phyloP scores from a whole-genome alignment of 2,797 vertebrate genomes.

The Crax fasciolata region DNA sequence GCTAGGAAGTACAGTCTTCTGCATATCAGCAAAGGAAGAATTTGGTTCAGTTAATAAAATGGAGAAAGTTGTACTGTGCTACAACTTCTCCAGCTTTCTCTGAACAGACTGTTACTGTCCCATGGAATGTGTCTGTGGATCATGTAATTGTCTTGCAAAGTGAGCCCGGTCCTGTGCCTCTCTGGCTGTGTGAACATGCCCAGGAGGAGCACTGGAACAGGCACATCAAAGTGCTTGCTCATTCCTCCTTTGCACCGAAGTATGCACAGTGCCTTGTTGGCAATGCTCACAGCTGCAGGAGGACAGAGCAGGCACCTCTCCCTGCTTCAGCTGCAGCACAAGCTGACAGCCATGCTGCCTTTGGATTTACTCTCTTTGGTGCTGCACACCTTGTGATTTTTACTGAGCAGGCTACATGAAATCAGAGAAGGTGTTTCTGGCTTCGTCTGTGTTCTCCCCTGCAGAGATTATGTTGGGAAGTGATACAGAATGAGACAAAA shows the following conservation, averaged over 20 bases:
- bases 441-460: neutral
- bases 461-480: rapidly evolving
- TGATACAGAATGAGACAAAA: rapidly evolving
- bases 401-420: neutral
- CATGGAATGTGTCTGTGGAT: neutral
- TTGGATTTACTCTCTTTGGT: rapidly evolving
- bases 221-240: rapidly evolving
- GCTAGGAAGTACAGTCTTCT: neutral
- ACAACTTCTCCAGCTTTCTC: neutral
- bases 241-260: rapidly evolving
- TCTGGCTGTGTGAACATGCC: rapidly evolving
- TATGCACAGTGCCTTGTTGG: rapidly evolving
- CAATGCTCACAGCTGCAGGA: too few species aligned
- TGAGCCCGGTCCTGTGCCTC: neutral
- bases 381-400: neutral
- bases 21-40: neutral
- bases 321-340: rapidly evolving
- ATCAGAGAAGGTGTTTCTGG: neutral
- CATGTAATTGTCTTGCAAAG: neutral
- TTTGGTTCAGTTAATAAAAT: neutral
- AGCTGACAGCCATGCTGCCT: neutral
- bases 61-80: neutral
- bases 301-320: rapidly evolving
- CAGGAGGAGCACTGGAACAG: neutral
- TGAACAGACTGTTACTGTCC: neutral